Base-by-base conservation (phyloP, 2,888 invertebrate genomes). In the Coelogynopora nodosa region DNA sequence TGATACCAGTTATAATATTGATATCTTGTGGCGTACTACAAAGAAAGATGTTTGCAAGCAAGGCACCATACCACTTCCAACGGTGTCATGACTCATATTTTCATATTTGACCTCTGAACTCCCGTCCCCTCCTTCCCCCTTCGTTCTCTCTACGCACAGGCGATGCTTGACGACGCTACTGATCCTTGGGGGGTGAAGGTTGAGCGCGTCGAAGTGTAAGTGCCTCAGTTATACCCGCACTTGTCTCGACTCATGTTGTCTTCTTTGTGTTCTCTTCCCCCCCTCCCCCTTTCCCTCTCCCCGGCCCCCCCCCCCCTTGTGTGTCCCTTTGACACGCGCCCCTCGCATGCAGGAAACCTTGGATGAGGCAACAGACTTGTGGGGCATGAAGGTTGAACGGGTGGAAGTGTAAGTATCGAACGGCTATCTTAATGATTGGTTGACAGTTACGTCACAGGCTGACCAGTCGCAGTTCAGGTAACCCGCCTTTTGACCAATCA, bases 161-260 rank as follows among this genome's bases (percentile, higher is more conserved):
- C 30, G 30, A 30, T 83, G 84, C 31, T 93, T 74, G 92, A 92
- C 89, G 92, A 92, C 87, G 92, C 92, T 67, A 92, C 93, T n/a
- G 92, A 92, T 87, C 91, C 91, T 0, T 93, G 93, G 91, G 93
- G 92, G 67, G 91, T 92, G 67, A 92, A 92, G 89, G 93, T 93
- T 31, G 91, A 91, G 88, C 89, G 91, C 86, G 91, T 91, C 31
- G 91, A 91, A 90, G 90, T 91, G 84, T 83, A 83, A 30, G 84
- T 83, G 5, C 23, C 49, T 5, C 49, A 10, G 10, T 67, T 83
- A 5, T 80, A 5, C 49, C 18, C 49, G 5, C 18, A 49, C 10
- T 18, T 74, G 74, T 74, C 74, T 74, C 74, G 74, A 74, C 74
- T 74, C 74, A 74, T 74, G 74, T 74, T 74, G 74, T 74, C 74